Conservation (phyloP, 2,797 vertebrate species). For the Novumbra hubbsi region DNA sequence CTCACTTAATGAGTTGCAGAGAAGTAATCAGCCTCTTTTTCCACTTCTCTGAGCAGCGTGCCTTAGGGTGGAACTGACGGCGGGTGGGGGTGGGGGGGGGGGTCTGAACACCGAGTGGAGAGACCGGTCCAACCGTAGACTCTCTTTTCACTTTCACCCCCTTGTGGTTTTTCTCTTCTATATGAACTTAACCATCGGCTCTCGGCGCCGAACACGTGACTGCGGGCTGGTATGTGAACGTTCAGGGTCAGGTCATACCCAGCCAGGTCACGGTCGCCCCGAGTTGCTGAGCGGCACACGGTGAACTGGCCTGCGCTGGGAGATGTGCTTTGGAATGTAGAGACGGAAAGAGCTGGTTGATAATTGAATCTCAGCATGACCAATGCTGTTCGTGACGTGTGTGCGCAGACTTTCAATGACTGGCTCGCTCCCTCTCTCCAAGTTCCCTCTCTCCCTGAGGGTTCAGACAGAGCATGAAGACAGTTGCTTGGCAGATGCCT, state of each 20-base stretch:
- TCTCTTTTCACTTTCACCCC: not conserved
- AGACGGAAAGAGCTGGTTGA: constrained; percentile 5
- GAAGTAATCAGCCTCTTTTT: not conserved
- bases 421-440: not conserved
- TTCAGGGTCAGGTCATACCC: not conserved
- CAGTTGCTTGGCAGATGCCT: not conserved
- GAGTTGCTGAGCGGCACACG: not conserved
- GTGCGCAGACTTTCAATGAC: constrained; percentile 29
- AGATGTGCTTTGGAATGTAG: constrained; percentile 15
- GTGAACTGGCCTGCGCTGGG: not conserved
- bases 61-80: not conserved
- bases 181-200: not conserved
- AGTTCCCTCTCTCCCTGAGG: constrained; percentile 4
- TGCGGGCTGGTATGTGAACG: not conserved
- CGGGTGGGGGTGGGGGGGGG: not conserved
- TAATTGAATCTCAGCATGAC: constrained; percentile 24
- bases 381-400: constrained; percentile 17
- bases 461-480: not conserved
- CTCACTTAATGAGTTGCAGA: not conserved
- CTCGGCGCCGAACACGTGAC: not conserved
- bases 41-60: not conserved
- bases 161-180: too few relatives aligned
- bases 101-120: not conserved
- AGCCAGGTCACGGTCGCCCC: not conserved
- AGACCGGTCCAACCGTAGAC: not conserved